phyloP scores from a whole-genome alignment of 2,888 invertebrate genomes.

The Chrysina gloriosa region DNA sequence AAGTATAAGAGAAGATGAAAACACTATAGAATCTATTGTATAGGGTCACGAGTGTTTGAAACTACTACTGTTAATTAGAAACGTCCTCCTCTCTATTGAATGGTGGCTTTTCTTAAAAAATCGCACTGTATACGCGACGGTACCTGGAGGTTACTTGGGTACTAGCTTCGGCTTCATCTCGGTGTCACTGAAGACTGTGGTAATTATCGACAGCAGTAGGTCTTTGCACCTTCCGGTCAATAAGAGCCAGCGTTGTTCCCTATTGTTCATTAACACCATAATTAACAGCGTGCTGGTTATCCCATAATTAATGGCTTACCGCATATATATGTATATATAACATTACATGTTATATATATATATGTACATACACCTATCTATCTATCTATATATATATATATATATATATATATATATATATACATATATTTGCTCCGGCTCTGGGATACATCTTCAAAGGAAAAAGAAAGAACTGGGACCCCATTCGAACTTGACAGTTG shows the following conservation, averaged over 20 bases:
- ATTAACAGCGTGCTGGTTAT: conserved; percentile 54
- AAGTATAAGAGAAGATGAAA: too few species aligned
- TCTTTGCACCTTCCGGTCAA: conserved; percentile 51
- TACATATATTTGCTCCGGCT: conserved; percentile 40
- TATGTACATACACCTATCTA: too few species aligned
- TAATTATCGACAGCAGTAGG: conserved; percentile 52
- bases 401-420: background rate
- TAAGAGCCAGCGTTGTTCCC: conserved; percentile 47
- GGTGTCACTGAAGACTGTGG: conserved; percentile 50
- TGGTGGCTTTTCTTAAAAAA: background rate
- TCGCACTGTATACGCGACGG: background rate
- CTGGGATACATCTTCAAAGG: conserved; percentile 47
- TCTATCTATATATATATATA: too few species aligned
- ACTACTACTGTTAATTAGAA: too few species aligned
- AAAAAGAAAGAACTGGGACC: conserved; percentile 48
- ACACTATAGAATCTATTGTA: too few species aligned
- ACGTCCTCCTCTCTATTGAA: conserved; percentile 20
- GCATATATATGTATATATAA: conserved; percentile 44
- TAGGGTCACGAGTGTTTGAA: too few species aligned
- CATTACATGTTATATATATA: conserved; percentile 13
- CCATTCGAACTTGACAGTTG: conserved; percentile 51
- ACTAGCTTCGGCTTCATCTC: conserved; percentile 38
- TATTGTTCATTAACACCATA: conserved; percentile 56
- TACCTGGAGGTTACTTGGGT: background rate
- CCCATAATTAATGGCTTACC: conserved; percentile 53